Evolutionary conservation across 1,140 invertebrate genomes (phyloP), one percentile per base, ranked within the genome.

Genomic region (Plectrocnemia conspersa): DNA sequence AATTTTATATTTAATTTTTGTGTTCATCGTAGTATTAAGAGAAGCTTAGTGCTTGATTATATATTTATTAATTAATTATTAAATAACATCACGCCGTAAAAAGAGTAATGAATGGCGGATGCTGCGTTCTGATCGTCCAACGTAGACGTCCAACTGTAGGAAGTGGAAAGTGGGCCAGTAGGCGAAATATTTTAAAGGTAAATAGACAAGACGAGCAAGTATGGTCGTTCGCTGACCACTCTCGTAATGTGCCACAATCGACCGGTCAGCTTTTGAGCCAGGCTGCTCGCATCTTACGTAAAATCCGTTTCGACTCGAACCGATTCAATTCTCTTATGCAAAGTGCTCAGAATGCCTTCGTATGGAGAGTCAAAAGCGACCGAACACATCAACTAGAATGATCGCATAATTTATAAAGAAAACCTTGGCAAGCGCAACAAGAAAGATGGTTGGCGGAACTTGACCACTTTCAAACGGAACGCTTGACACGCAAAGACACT

Each of bases 101-200:
- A 18, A 13, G 29, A 32, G 19, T 13, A 13, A 11, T 13, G 5
- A 36, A 3, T 36, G 19, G 13, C 35, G 35, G 19, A 36, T 36
- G 21, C 24, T 22, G 11, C 13, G 16, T 21, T 1, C 11, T 19
- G 47, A 19, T 24, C 22, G 49, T 29, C 9, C 22, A 35, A 19
- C 41, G 52, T 54, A 29, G 41, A 45, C 41, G 27, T 3, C 3
- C 3, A 18, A 4, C 19, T 4, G 13, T 11, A 5, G 16, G 27
- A 15, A 7, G 3, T 3, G 2, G 9, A 35, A 54, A 54, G 52
- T 54, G 32, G 27, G 52, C 52, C 41, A 54, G 52, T 54, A 54
- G 52, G 52, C 52, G 52, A 54, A 45, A 45, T 45, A 45, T 54
- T 54, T 54, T 24, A 54, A 32, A 24, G 52, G 52, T 36, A 54